phyloP scores from a whole-genome alignment of 92 coral and sea anemone genomes.

The Zoanthus gigantus region DNA sequence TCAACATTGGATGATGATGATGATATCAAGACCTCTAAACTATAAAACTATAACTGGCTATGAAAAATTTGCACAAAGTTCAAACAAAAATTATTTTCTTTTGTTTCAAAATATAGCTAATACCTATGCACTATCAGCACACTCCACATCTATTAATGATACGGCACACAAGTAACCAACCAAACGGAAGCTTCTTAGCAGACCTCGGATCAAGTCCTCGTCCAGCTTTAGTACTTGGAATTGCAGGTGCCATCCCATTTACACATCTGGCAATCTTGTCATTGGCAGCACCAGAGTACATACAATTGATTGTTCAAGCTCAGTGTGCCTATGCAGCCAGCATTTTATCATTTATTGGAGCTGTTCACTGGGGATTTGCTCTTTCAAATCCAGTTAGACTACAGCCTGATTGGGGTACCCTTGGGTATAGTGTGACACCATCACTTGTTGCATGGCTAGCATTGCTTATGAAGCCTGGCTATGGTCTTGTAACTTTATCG shows the following conservation, averaged over 20 bases:
- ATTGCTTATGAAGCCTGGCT: conserved; percentile 67
- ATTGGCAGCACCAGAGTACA: conserved; percentile 59
- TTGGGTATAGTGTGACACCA: conserved; percentile 84
- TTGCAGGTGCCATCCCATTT: conserved; percentile 81
- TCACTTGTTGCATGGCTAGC: conserved; percentile 79
- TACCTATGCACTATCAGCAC: not conserved
- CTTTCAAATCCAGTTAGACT: conserved; percentile 62
- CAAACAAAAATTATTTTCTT: not conserved
- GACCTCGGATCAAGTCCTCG: conserved; percentile 76
- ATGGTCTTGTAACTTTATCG: conserved; percentile 74
- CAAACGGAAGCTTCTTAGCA: conserved; percentile 53
- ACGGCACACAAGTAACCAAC: conserved; percentile 47
- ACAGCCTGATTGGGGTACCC: conserved; percentile 74
- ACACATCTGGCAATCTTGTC: conserved; percentile 69
- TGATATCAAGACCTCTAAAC: no score
- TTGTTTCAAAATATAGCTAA: not conserved
- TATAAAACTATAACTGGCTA: no score
- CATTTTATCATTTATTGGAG: conserved; percentile 81
- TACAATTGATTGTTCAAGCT: conserved; percentile 67
- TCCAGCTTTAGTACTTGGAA: conserved; percentile 71
- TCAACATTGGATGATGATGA: no score
- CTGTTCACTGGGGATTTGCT: conserved; percentile 87
- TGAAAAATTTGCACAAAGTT: not conserved
- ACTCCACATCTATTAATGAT: not conserved
- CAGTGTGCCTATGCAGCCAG: conserved; percentile 86